phyloP scores from a whole-genome alignment of 2,888 invertebrate genomes.

The Folsomia manolachei region DNA sequence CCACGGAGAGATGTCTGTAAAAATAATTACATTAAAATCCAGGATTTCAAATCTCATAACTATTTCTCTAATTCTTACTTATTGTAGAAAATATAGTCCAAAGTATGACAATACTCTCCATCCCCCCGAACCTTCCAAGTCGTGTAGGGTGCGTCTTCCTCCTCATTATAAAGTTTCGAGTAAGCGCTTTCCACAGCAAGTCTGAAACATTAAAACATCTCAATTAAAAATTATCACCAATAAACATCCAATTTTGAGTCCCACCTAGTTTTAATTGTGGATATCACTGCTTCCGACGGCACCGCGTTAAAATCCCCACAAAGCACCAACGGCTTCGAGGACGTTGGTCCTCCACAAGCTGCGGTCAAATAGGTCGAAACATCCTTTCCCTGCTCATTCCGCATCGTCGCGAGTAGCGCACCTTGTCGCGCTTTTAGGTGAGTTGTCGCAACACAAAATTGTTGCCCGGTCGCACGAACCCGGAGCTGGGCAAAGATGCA shows the following conservation, averaged over 20 bases:
- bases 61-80: constrained; percentile 53
- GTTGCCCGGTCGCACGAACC: constrained; percentile 60
- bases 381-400: constrained; percentile 71
- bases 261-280: constrained; percentile 57
- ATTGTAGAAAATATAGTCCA: constrained; percentile 71
- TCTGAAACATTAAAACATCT: constrained; percentile 29
- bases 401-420: constrained; percentile 64
- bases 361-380: constrained; percentile 46
- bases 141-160: constrained; percentile 67
- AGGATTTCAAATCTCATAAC: not conserved
- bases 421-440: constrained; percentile 72
- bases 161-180: constrained; percentile 52
- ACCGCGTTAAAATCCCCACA: constrained; percentile 77
- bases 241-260: too few relatives aligned
- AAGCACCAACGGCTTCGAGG: constrained; percentile 62
- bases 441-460: constrained; percentile 67
- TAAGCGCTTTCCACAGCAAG: constrained; percentile 53
- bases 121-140: constrained; percentile 72
- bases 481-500: constrained; percentile 62
- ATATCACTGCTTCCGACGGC: constrained; percentile 68
- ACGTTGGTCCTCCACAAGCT: constrained; percentile 45
- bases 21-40: constrained; percentile 9
- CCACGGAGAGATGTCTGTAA: constrained; percentile 58
- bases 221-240: not conserved
- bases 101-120: constrained; percentile 69